phyloP scores from a whole-genome alignment of 2,113 vertebrate genomes.

The Rhabdornis inornatus region DNA sequence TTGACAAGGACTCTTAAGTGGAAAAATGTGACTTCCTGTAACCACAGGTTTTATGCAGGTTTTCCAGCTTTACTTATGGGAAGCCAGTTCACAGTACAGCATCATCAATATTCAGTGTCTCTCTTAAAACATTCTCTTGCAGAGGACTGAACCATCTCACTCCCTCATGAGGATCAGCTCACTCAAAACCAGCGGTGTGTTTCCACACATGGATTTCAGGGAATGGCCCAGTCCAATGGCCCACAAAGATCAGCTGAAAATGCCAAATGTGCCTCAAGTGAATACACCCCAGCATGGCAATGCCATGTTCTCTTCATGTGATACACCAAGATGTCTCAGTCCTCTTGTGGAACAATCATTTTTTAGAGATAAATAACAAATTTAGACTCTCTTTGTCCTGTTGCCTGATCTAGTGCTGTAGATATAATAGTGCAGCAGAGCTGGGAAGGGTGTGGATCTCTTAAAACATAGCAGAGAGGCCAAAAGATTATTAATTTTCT shows the following conservation, averaged over 20 bases:
- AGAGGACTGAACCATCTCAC: not conserved
- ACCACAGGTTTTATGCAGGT: not conserved
- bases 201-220: not conserved
- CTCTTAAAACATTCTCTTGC: not conserved
- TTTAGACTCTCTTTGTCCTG: not conserved
- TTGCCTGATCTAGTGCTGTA: not conserved
- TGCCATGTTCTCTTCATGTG: not conserved
- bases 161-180: not conserved
- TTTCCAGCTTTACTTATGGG: not conserved
- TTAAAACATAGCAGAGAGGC: not conserved
- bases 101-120: not conserved
- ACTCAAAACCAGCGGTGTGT: rapidly evolving
- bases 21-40: not conserved
- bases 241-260: not conserved
- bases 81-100: not conserved
- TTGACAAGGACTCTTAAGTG: not conserved
- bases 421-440: not conserved
- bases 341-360: not conserved
- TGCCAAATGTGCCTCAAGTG: not conserved
- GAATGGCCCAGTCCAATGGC: not conserved
- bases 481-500: not conserved
- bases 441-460: not conserved
- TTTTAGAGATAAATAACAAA: not conserved
- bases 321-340: not conserved
- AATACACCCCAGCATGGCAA: not conserved